Conservation (phyloP, 30 jellyfish, hydroid and myxozoan genomes). For the Aurelia aurita complex sp. Pacific region DNA sequence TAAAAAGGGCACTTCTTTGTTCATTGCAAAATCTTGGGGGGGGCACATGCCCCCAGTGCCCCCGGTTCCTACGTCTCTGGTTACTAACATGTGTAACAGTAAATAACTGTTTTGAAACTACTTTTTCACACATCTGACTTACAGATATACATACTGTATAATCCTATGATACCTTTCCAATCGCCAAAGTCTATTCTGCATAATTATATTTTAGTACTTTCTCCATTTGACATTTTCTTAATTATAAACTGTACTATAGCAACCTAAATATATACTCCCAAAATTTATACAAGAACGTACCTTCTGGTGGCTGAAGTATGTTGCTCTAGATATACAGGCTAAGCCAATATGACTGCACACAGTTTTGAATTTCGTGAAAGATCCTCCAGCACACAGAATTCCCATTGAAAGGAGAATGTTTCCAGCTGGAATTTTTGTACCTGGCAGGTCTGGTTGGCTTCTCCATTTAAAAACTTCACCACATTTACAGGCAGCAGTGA, state of each 20-base stretch:
- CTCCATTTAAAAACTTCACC: slow-evolving; percentile 32
- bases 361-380: slow-evolving; percentile 12
- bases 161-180: background rate
- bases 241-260: too few species aligned
- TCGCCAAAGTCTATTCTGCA: too few species aligned
- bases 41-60: too few species aligned
- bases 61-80: too few species aligned
- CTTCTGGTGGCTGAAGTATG: slow-evolving; percentile 46
- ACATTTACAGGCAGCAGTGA: slow-evolving; percentile 4
- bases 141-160: background rate
- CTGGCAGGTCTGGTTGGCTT: slow-evolving; percentile 48
- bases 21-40: too few species aligned
- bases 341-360: slow-evolving; percentile 28
- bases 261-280: too few species aligned
- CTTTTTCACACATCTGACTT: too few species aligned
- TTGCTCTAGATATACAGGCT: slow-evolving; percentile 31
- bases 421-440: slow-evolving; percentile 46
- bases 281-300: background rate
- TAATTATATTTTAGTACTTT: too few species aligned
- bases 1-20: too few species aligned
- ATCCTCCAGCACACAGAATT: slow-evolving; percentile 19
- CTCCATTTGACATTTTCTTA: too few species aligned
- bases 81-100: too few species aligned
- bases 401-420: slow-evolving; percentile 29
- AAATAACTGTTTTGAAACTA: too few species aligned